phyloP scores from a whole-genome alignment of 2,888 invertebrate species.

The Mesoligia furuncula region DNA sequence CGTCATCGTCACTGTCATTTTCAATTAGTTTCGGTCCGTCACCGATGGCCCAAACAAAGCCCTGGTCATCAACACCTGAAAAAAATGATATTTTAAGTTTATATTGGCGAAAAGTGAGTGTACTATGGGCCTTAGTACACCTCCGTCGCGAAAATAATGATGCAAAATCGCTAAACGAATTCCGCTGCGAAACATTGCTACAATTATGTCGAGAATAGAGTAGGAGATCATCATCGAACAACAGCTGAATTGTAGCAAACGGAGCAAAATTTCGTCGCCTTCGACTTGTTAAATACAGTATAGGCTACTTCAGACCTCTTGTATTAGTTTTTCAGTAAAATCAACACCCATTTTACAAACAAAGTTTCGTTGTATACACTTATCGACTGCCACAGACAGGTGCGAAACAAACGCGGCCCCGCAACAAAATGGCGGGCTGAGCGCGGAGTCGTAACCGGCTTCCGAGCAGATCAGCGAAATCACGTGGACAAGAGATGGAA shows the following conservation, averaged over 20 bases:
- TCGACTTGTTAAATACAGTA: background rate
- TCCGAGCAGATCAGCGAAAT: background rate
- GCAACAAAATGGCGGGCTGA: no score
- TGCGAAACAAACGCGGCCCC: background rate
- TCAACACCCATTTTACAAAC: background rate
- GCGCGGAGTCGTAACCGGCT: no score
- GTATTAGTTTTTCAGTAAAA: background rate
- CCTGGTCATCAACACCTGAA: background rate
- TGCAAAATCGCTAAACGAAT: background rate
- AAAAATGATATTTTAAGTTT: background rate
- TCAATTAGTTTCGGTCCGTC: background rate
- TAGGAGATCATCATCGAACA: background rate
- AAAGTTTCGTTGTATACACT: background rate
- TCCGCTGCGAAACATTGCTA: background rate
- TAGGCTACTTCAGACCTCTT: background rate
- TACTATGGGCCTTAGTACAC: background rate
- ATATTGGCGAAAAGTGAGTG: background rate
- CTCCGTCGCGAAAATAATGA: background rate
- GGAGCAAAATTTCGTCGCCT: background rate
- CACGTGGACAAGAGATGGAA: background rate
- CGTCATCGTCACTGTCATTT: background rate
- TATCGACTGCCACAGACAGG: background rate
- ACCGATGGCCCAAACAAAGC: background rate
- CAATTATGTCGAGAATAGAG: background rate
- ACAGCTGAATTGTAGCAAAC: background rate